These are phyloP conservation scores for Drosophila murphyi DNA, from an alignment of 1,140 invertebrate species.

Conservation along the genomic window DNA sequence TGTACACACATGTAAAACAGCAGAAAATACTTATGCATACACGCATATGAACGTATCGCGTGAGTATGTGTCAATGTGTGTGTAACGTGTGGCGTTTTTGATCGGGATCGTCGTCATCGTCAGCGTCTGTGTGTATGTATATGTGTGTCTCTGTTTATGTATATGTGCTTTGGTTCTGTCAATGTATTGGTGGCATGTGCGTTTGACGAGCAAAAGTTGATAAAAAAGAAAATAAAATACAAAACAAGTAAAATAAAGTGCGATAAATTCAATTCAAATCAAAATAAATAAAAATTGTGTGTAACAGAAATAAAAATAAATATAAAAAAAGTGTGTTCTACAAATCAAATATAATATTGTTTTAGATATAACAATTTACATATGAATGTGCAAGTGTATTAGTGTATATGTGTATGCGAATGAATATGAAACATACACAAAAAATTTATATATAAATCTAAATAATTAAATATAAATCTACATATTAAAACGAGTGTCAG, in stretches of 20 bases:
- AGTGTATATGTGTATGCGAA: neutral
- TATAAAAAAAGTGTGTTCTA: neutral
- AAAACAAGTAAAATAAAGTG: conserved; percentile 17
- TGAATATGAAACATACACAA: neutral
- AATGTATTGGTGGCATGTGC: conserved; percentile 24
- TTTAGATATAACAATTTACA: conserved; percentile 1
- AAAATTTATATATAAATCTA: neutral
- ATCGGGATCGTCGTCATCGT: conserved; percentile 49
- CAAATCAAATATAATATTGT: neutral
- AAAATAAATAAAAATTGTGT: neutral
- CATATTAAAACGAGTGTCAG: too few relatives aligned
- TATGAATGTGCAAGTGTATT: neutral
- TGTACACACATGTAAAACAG: conserved; percentile 32
- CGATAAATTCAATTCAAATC: conserved; percentile 4
- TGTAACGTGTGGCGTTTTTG: conserved; percentile 19
- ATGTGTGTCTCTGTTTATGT: conserved; percentile 7
- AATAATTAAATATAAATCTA: too few relatives aligned
- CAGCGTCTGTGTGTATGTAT: conserved; percentile 17
- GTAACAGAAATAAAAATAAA: neutral
- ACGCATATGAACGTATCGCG: conserved; percentile 33
- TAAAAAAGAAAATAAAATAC: conserved; percentile 1
- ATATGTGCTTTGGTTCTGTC: conserved; percentile 5
- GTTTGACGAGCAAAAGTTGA: conserved; percentile 28
- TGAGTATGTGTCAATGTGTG: conserved; percentile 8
- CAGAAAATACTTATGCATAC: conserved; percentile 21